Evolutionary conservation across 2,888 invertebrate genomes (phyloP).

Genomic region (Tetramorium bicarinatum): DNA sequence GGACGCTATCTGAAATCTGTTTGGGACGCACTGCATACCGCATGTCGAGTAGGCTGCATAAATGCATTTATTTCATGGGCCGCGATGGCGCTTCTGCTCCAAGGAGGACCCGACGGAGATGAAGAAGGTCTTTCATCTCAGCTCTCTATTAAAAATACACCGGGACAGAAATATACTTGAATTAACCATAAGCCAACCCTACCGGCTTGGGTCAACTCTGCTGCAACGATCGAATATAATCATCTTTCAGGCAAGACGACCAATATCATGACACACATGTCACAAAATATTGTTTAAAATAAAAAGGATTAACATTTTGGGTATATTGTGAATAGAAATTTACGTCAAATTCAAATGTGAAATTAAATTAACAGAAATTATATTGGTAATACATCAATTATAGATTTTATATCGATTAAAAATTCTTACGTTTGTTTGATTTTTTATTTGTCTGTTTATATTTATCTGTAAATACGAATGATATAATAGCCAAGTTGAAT

Average conservation of each 20-base stretch:
- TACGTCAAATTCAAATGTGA: not conserved
- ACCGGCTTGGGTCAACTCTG: conserved; percentile 42
- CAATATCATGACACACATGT: not conserved
- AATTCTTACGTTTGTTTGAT: conserved; percentile 17
- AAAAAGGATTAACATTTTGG: not conserved
- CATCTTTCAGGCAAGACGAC: conserved; percentile 11
- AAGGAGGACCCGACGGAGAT: conserved; percentile 57
- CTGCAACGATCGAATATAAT: conserved; percentile 22
- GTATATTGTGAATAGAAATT: not conserved
- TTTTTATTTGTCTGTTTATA: not conserved
- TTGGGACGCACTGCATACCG: conserved; percentile 78
- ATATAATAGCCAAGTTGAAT: not conserved
- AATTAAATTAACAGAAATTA: not conserved
- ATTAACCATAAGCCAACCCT: conserved; percentile 49
- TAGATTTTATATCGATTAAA: not conserved
- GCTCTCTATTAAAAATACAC: conserved; percentile 54
- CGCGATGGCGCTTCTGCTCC: conserved; percentile 64
- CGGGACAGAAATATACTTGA: conserved; percentile 52
- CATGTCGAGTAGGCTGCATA: conserved; percentile 82
- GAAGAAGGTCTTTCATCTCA: conserved; percentile 58
- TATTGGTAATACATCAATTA: not conserved
- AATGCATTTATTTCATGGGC: conserved; percentile 78
- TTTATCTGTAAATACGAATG: not conserved
- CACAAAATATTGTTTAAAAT: conserved; percentile 4
- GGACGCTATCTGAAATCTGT: conserved; percentile 81